Conservation (phyloP, 2,113 vertebrate species). For the Gymnorhina tibicen region DNA sequence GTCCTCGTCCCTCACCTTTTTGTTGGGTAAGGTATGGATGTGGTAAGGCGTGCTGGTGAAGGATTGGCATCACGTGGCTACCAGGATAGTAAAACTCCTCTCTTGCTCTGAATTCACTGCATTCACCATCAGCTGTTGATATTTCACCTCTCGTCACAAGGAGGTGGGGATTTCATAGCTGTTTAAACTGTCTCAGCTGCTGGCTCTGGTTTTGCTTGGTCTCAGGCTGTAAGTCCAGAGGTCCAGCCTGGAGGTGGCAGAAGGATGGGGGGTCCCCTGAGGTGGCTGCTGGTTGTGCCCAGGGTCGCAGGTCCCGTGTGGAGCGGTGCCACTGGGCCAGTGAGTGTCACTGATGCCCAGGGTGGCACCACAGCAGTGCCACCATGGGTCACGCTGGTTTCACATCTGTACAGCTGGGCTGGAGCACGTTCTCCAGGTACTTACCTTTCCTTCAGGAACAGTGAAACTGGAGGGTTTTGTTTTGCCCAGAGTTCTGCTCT, state of each 20-base stretch:
- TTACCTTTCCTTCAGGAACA: not conserved
- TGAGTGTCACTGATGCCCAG: not conserved
- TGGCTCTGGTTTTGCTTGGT: not conserved
- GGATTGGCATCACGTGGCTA: not conserved
- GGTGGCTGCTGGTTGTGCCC: not conserved
- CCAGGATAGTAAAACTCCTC: not conserved
- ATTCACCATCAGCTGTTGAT: not conserved
- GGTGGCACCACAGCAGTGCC: not conserved
- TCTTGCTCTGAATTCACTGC: not conserved
- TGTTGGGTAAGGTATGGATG: not conserved
- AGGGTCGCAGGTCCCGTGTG: rapidly evolving
- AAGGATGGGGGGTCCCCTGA: not conserved
- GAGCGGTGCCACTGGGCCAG: rapidly evolving
- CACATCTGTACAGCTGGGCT: not conserved
- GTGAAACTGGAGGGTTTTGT: not conserved
- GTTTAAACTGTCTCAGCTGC: not conserved
- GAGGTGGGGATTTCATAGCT: not conserved
- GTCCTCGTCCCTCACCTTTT: not conserved
- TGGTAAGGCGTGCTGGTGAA: not conserved
- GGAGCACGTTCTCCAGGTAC: not conserved
- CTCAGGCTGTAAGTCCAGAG: not conserved
- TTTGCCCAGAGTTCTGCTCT: not conserved
- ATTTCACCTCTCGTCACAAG: not conserved
- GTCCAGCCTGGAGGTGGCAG: not conserved
- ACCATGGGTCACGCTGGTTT: not conserved